Evolutionary conservation across 2,113 vertebrate genomes (phyloP).

Genomic region (Ammospiza caudacuta): DNA sequence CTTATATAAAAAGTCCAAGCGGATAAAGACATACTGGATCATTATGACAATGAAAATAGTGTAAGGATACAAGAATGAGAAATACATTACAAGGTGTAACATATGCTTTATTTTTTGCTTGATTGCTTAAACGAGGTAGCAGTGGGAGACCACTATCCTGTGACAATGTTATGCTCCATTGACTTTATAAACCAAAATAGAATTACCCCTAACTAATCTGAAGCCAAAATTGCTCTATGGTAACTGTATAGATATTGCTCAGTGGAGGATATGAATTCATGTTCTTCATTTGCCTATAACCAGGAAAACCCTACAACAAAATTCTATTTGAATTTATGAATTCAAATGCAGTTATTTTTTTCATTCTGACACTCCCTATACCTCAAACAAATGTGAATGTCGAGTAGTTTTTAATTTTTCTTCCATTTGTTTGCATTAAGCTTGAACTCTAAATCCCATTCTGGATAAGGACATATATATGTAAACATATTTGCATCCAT

Average conservation of each 20-base stretch:
- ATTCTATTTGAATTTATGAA: neutral
- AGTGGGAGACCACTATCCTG: conserved; percentile 57
- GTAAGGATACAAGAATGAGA: conserved; percentile 67
- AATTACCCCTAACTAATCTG: conserved; percentile 21
- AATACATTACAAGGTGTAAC: conserved; percentile 72
- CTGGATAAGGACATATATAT: neutral
- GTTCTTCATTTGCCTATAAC: neutral
- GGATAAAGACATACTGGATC: conserved; percentile 52
- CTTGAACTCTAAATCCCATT: neutral
- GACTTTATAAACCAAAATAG: conserved; percentile 64
- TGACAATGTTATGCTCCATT: conserved; percentile 39
- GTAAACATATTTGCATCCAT: neutral
- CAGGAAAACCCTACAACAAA: neutral
- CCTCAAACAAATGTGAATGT: neutral
- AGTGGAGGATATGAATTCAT: neutral
- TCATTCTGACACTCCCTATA: neutral
- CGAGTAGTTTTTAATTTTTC: neutral
- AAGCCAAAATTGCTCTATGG: neutral
- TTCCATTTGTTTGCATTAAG: neutral
- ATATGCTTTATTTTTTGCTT: conserved; percentile 74
- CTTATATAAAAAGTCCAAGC: conserved; percentile 68
- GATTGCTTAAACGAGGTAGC: conserved; percentile 67
- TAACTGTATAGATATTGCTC: conserved; percentile 1
- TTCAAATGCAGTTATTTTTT: neutral
- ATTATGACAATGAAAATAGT: conserved; percentile 71